Base-by-base conservation (phyloP, 1,140 invertebrate genomes). In the Heliconius hermathena region DNA sequence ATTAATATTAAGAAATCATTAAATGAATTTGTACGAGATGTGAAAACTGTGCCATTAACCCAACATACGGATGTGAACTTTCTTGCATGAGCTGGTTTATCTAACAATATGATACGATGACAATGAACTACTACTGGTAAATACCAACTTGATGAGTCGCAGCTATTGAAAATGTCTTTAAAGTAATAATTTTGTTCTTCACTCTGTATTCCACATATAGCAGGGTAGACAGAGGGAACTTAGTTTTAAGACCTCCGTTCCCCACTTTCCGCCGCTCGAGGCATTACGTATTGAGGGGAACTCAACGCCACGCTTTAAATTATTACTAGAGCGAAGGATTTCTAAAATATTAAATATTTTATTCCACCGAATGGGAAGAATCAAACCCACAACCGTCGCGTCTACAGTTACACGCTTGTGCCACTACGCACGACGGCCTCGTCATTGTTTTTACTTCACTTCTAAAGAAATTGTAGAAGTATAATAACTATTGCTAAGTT, bases 41-140 rank as follows among this genome's bases (percentile, higher is more conserved):
- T 66, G 22, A 66, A 66, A 66, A 66, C n/a, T 66, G 60, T 46
- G 66, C 9, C 71, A 76, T 52, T 76, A 71, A 71, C 2, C 75
- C 16, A 22, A 22, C 66, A 81, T 83, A 77, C 83, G 82, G 78
- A 85, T 85, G 83, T 85, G 80, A 83, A 81, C 81, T 85, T 84
- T 84, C 81, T 85, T 85, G 81, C 73, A 66, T 80, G 81, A 70
- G 75, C 81, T 80, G 73, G 79, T 83, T 66, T 79, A 83, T 79
- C 82, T 78, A 83, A 85, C 78, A 86, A 81, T 71, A 77, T 81
- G 72, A 79, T 82, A 81, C 71, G 77, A 82, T 77, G 82, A 79
- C 79, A 85, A 83, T 85, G 83, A 83, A 82, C 85, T 78, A 82
- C 85, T 78, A 72, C 57, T 60, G 71, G 77, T 60, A 82, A 84